Percentiles rank a stretch among this genome's conserved stretches.
Evolutionary conservation across 1,140 invertebrate species (phyloP).

Genomic region (Anadara kagoshimensis): DNA sequence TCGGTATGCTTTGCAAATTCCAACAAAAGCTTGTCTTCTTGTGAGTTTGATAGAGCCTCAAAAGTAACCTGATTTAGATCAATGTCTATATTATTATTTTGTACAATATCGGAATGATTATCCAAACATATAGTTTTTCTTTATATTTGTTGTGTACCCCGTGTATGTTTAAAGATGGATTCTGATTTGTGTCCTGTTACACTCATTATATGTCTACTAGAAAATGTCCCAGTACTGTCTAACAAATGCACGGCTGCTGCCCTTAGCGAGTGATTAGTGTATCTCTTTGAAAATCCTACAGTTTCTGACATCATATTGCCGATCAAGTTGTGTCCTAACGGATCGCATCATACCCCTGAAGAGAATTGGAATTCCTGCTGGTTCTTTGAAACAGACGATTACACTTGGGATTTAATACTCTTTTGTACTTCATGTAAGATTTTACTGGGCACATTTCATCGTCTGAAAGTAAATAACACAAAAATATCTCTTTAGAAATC

Average conservation of each 20-base stretch:
- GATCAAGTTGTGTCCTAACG: neutral
- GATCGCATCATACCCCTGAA: neutral
- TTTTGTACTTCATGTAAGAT: slow-evolving; percentile 3
- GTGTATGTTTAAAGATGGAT: slow-evolving; percentile 9
- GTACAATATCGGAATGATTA: no score
- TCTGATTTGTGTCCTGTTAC: slow-evolving; percentile 14
- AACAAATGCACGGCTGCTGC: slow-evolving; percentile 1
- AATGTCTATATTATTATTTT: no score
- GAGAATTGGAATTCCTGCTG: neutral
- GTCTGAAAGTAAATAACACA: slow-evolving; percentile 8
- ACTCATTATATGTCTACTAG: slow-evolving; percentile 6
- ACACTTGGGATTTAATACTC: slow-evolving; percentile 7
- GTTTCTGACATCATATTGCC: neutral
- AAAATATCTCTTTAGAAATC: no score
- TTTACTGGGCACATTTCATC: slow-evolving; percentile 1
- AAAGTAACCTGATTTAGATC: no score
- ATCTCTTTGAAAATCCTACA: neutral
- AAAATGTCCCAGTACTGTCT: neutral
- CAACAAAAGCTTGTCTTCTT: no score
- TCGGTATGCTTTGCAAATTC: no score
- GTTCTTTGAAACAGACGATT: slow-evolving; percentile 1
- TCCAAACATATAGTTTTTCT: neutral
- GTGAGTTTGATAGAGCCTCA: no score
- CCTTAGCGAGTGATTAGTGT: slow-evolving; percentile 12
- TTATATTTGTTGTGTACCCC: neutral